Percentiles rank a stretch among this genome's conserved stretches.
Conservation (phyloP, 2,888 invertebrate species). For the Perizoma affinitatum region DNA sequence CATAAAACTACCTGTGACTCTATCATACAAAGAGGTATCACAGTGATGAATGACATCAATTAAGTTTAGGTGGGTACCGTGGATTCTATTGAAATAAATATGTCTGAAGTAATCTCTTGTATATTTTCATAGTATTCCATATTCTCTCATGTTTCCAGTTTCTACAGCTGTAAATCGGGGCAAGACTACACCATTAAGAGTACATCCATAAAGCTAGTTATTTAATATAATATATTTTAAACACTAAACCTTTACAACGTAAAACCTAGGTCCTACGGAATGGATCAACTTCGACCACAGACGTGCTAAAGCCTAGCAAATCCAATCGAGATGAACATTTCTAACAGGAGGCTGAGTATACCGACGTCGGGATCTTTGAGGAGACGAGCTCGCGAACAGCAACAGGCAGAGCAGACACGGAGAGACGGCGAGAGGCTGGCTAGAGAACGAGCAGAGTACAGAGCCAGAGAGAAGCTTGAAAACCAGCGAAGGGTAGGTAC, state of each 20-base stretch:
- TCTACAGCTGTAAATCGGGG: too few species aligned
- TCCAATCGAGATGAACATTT: conserved; percentile 9
- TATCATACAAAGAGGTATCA: conserved; percentile 2
- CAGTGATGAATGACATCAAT: conserved; percentile 13
- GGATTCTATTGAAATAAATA: conserved; percentile 3
- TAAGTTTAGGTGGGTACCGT: conserved; percentile 1
- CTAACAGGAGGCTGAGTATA: conserved; percentile 63
- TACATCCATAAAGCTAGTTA: too few species aligned
- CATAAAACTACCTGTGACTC: not conserved
- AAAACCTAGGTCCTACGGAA: conserved; percentile 4
- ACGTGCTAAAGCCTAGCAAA: conserved; percentile 3
- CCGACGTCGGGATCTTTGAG: conserved; percentile 71
- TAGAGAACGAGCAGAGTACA: conserved; percentile 57
- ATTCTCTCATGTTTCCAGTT: too few species aligned
- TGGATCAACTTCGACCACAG: conserved; percentile 3
- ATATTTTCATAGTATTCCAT: too few species aligned
- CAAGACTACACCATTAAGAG: too few species aligned
- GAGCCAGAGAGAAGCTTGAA: conserved; percentile 57
- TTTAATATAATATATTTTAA: too few species aligned
- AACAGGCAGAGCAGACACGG: conserved; percentile 63
- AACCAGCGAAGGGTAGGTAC: conserved; percentile 62
- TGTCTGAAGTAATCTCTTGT: too few species aligned
- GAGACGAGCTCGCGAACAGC: conserved; percentile 65
- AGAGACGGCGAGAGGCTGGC: conserved; percentile 70
- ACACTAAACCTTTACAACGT: not conserved